A percentile compares a stretch with the other conserved stretches of the same genome.
Evolutionary conservation across 1,140 invertebrate genomes (phyloP).

Genomic region (Chymomyza costata): DNA sequence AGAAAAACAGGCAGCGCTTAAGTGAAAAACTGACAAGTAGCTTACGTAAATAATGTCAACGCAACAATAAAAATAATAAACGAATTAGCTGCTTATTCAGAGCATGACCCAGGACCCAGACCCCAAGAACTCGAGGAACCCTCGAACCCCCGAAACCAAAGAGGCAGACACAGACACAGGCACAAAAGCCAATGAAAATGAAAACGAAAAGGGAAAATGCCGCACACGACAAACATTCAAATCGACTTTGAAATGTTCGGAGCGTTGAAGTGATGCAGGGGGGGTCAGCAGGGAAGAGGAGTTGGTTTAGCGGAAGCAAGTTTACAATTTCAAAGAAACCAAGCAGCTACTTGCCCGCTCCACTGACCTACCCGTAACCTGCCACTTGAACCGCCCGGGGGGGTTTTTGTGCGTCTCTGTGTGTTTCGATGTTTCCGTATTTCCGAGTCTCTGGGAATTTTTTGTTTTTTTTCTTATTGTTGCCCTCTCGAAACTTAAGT

Average conservation of each 20-base stretch:
- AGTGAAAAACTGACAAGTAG: constrained; percentile 71
- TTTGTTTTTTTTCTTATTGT: no score
- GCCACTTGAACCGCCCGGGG: no score
- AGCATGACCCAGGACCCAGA: background rate
- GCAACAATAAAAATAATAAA: constrained; percentile 73
- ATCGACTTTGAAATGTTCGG: constrained; percentile 51
- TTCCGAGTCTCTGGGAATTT: no score
- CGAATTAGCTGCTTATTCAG: constrained; percentile 67
- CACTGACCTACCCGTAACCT: no score
- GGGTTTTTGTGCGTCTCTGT: no score
- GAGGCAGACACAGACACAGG: constrained; percentile 8
- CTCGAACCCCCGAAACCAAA: background rate
- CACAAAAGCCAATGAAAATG: constrained; percentile 12
- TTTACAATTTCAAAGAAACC: constrained; percentile 21
- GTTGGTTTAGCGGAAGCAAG: constrained; percentile 30
- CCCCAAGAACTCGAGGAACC: background rate
- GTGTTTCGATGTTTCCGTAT: no score
- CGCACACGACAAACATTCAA: constrained; percentile 56
- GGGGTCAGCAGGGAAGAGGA: no score
- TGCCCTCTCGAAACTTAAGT: no score
- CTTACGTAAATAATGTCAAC: constrained; percentile 73
- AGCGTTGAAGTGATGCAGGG: no score
- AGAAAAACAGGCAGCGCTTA: constrained; percentile 22
- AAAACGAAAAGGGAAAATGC: no score
- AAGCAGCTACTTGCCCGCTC: no score